Base-by-base conservation (phyloP, 2,888 invertebrate species). In the Ecliptopera silaceata region DNA sequence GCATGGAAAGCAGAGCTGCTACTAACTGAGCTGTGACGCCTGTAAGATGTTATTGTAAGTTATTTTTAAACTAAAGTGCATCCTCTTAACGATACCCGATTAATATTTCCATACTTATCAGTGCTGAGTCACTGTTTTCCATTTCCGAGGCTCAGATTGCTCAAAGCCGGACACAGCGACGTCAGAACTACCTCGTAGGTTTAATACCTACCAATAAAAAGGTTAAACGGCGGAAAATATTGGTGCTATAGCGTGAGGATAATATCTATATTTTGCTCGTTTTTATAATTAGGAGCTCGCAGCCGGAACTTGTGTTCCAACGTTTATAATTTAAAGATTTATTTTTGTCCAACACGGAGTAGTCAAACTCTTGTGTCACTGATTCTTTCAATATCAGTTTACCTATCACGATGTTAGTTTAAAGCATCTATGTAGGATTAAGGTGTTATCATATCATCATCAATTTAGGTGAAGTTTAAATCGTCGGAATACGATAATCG, bases 291-390 rank as follows among this genome's bases (percentile, higher is more conserved):
- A 72, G 63, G 58, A 70, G 68, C 68, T 70, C 64, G 70, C 63
- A 81, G 77, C 78, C 81, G 80, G 82, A 82, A 79, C 79, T 77
- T 4, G 26, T 26, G 26, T 26, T 26, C 10, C 26, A 26, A 26
- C 26, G 26, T 26, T 6, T 26, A 26, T 22, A 6, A 22, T 8
- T 34, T 32, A 32, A 20, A 43, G 31, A 43, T 32, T 43, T 43
- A 36, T 50, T 34, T 36, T 43, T 34, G n/a, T n/a, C 12, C 32
- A 45, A 22, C 2, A 43, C 29, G 13, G 13, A 42, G 22, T 26
- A 26, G 6, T 26, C 26, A 26, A 8, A 26, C 26, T 26, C 26
- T 26, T 26, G 8, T 22, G 22, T 6, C 22, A 22, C 1, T 26
- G 6, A 26, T 26, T n/a, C n/a, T n/a, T n/a, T n/a, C n/a, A n/a